Evolutionary conservation across 1,140 invertebrate species (phyloP).

Genomic region (Epicauta chinensis): DNA sequence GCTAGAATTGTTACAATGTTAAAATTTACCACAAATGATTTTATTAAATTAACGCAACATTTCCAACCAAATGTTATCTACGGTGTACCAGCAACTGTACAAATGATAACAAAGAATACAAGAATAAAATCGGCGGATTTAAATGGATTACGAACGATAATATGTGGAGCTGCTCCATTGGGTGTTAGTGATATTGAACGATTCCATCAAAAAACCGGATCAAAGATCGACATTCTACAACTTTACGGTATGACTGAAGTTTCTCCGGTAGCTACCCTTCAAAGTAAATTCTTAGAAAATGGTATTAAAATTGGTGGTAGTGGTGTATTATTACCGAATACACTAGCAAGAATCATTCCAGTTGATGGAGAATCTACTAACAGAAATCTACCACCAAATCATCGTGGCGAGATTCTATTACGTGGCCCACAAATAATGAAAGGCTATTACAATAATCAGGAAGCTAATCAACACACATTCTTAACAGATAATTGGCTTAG

Average conservation of each 20-base stretch:
- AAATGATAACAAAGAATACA: slow-evolving; percentile 59
- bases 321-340: slow-evolving; percentile 20
- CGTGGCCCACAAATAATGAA: slow-evolving; percentile 64
- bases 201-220: slow-evolving; percentile 42
- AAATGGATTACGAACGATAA: slow-evolving; percentile 45
- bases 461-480: slow-evolving; percentile 58
- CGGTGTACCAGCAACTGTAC: slow-evolving; percentile 55
- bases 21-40: slow-evolving; percentile 60
- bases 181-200: slow-evolving; percentile 49
- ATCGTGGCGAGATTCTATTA: slow-evolving; percentile 58
- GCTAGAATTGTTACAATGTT: slow-evolving; percentile 62
- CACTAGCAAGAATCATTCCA: slow-evolving; percentile 16
- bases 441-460: slow-evolving; percentile 64
- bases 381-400: slow-evolving; percentile 42
- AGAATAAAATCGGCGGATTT: slow-evolving; percentile 52
- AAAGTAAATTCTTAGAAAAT: slow-evolving; percentile 35
- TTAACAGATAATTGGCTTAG: slow-evolving; percentile 62
- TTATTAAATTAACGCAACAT: slow-evolving; percentile 48
- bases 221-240: slow-evolving; percentile 38
- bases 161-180: slow-evolving; percentile 64
- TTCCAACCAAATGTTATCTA: slow-evolving; percentile 50
- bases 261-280: slow-evolving; percentile 42
- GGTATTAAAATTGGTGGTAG: slow-evolving; percentile 45
- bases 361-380: slow-evolving; percentile 45
- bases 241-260: slow-evolving; percentile 59